phyloP scores from a whole-genome alignment of 2,113 vertebrate species.

The Seriola rivoliana region DNA sequence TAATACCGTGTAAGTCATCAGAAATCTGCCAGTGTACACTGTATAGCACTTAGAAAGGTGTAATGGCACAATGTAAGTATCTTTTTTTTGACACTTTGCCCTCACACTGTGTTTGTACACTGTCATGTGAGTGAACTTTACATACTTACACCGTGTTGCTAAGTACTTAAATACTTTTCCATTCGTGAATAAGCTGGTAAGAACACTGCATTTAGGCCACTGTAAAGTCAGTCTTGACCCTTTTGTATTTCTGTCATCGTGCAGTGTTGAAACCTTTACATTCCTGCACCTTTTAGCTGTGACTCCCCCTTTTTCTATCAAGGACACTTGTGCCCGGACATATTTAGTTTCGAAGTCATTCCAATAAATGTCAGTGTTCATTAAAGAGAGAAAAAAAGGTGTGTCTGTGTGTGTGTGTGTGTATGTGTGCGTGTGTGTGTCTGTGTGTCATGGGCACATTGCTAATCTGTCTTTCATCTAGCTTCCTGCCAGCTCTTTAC shows the following conservation, averaged over 20 bases:
- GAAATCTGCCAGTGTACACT: slow-evolving; percentile 40
- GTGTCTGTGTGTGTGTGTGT: slow-evolving; percentile 21
- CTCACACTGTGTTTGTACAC: slow-evolving; percentile 59
- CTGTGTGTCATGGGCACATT: slow-evolving; percentile 12
- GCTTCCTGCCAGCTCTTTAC: slow-evolving; percentile 42
- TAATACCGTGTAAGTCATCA: slow-evolving; percentile 48
- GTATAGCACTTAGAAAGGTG: slow-evolving; percentile 30
- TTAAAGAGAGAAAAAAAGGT: not conserved
- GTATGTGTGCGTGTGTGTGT: not conserved
- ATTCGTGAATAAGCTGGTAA: not conserved
- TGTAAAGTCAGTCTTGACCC: slow-evolving; percentile 35
- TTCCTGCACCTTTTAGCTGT: slow-evolving; percentile 61
- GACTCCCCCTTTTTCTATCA: slow-evolving; percentile 35
- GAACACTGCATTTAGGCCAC: slow-evolving; percentile 36
- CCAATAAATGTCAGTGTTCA: slow-evolving; percentile 43
- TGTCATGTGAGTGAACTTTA: slow-evolving; percentile 26
- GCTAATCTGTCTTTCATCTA: slow-evolving; percentile 26
- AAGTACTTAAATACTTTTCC: slow-evolving; percentile 40
- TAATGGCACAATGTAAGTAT: slow-evolving; percentile 59
- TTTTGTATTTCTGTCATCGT: slow-evolving; percentile 49
- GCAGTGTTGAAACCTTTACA: slow-evolving; percentile 42
- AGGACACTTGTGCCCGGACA: slow-evolving; percentile 24
- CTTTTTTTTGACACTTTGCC: slow-evolving; percentile 55
- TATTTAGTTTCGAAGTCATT: slow-evolving; percentile 56
- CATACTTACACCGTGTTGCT: slow-evolving; percentile 50